Percentiles rank a stretch among this genome's conserved stretches.
Evolutionary conservation across 1,140 invertebrate species (phyloP).

Genomic region (Acromyrmex charruanus): DNA sequence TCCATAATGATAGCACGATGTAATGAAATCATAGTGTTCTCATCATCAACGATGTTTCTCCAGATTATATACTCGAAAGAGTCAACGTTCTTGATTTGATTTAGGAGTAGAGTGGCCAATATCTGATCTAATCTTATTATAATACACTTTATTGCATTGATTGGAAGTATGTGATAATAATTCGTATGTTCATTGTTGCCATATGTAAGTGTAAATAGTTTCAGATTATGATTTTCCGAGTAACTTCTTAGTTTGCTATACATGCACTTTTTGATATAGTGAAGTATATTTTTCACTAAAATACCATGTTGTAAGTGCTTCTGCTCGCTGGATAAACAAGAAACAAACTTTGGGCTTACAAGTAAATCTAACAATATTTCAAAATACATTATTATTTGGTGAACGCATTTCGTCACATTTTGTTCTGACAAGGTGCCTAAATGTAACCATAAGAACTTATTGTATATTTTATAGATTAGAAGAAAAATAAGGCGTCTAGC

Average conservation of each 20-base stretch:
- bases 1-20: constrained; percentile 80
- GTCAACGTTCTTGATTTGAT: constrained; percentile 78
- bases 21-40: constrained; percentile 75
- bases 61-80: constrained; percentile 79
- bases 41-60: constrained; percentile 77
- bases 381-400: constrained; percentile 69
- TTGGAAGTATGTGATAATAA: background rate
- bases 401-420: constrained; percentile 43
- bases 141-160: background rate
- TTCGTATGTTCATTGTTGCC: constrained; percentile 18
- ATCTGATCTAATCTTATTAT: constrained; percentile 71
- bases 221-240: constrained; percentile 30
- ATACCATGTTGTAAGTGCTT: constrained; percentile 74
- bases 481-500: constrained; percentile 65
- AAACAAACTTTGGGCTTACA: constrained; percentile 12
- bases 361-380: constrained; percentile 75
- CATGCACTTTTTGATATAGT: background rate
- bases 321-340: constrained; percentile 26
- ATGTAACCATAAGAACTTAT: constrained; percentile 52
- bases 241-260: background rate
- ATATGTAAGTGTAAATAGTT: constrained; percentile 80
- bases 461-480: constrained; percentile 73
- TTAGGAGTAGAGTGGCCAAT: constrained; percentile 75
- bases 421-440: constrained; percentile 63
- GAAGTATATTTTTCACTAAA: constrained; percentile 77